A percentile compares a stretch with the other conserved stretches of the same genome.
Evolutionary conservation across 2,888 invertebrate species (phyloP).

Genomic region (Mechanitis messenoides): DNA sequence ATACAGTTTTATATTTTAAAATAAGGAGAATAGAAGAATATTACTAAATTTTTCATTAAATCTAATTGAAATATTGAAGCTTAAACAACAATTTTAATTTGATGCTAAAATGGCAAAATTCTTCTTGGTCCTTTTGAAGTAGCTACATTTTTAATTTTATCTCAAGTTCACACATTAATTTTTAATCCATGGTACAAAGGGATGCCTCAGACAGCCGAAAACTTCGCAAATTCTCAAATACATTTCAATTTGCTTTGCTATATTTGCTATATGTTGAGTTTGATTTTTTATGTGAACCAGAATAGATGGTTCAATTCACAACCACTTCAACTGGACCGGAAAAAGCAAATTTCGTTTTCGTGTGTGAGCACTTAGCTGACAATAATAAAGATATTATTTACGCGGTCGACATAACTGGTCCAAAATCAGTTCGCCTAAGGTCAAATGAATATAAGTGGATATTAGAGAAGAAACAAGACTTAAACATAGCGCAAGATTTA

Average conservation of each 20-base stretch:
- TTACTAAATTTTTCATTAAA: too few species aligned
- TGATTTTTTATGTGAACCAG: slow-evolving; percentile 42
- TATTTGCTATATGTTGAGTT: slow-evolving; percentile 36
- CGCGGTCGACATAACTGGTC: not conserved
- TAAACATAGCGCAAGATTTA: too few species aligned
- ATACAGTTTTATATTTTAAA: too few species aligned
- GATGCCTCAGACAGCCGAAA: slow-evolving; percentile 1
- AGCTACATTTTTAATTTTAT: not conserved
- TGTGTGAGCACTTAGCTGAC: slow-evolving; percentile 20
- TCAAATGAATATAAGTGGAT: too few species aligned
- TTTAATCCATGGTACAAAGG: not conserved
- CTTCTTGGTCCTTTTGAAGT: not conserved
- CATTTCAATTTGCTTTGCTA: slow-evolving; percentile 27
- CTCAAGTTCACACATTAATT: slow-evolving; percentile 1
- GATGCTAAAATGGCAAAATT: not conserved
- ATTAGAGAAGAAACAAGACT: too few species aligned
- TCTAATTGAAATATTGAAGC: too few species aligned
- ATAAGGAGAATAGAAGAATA: too few species aligned
- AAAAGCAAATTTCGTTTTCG: slow-evolving; percentile 28
- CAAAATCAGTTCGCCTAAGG: too few species aligned
- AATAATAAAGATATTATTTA: slow-evolving; percentile 23
- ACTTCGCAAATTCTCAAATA: slow-evolving; percentile 15
- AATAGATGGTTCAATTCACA: slow-evolving; percentile 34
- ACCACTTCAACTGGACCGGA: slow-evolving; percentile 26
- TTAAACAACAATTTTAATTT: not conserved